Evolutionary conservation across 2,113 vertebrate species (phyloP), one percentile per base, ranked within the genome.

Genomic region (Eclectus roratus): DNA sequence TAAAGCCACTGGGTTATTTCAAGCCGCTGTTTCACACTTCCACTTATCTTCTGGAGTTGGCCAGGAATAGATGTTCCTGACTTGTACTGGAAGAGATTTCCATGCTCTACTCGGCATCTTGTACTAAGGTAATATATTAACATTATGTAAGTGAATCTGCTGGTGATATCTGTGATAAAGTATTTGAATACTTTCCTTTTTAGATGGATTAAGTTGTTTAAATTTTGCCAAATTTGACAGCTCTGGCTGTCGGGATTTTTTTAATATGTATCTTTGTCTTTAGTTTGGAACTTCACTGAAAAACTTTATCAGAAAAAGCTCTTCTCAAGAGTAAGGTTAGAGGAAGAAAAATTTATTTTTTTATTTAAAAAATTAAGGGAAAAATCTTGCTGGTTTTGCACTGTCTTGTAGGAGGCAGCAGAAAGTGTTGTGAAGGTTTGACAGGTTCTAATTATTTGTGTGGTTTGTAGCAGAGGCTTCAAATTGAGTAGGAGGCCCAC

Each of bases 371-470:
- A 61, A 49, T 63, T 37, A 52, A 77, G 14, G 43, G 49, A 9
- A 15, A 69, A 55, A 5, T 70, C 41, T 58, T 86, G 11, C 24
- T 0, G 1, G 3, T 41, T 83, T 70, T 85, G 24, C 31, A 7
- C 27, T 43, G 0, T 47, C 10, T 52, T 85, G 20, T 44, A n/a
- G 24, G 1, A 7, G 2, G 2, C 10, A 64, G 7, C 43, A 76
- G 24, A n/a, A 47, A 28, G 21, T 44, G 5, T 52, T 27, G 2
- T 25, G 11, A 31, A 60, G 27, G 7, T 6, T 31, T 86, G 47
- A 61, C 6, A 14, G 70, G 13, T 55, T 71, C 29, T 88, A 3
- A 43, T 86, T 86, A 43, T 5, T 60, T 46, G 3, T 9, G 11
- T 64, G 35, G 8, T 89, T 85, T 86, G 33, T 73, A 86, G 60